phyloP scores from a whole-genome alignment of 2,797 vertebrate species.

The Thaleichthys pacificus region DNA sequence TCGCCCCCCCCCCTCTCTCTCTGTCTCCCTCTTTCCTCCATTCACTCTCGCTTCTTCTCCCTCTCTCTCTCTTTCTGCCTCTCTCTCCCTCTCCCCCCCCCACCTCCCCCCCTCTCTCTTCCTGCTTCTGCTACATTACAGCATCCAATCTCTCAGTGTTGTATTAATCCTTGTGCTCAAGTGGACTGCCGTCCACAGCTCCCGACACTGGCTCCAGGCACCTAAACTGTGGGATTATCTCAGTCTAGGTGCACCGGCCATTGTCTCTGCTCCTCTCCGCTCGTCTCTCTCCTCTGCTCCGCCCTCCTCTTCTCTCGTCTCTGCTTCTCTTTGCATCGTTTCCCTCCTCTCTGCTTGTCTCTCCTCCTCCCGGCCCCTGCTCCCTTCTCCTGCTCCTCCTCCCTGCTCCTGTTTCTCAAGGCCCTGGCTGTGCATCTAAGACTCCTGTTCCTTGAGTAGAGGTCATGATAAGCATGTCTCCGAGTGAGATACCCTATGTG shows the following conservation, averaged over 20 bases:
- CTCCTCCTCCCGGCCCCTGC: too few relatives aligned
- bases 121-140: background rate
- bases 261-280: slow-evolving; percentile 19
- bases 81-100: background rate
- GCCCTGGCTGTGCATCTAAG: too few relatives aligned
- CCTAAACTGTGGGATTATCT: slow-evolving; percentile 64
- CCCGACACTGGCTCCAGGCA: background rate
- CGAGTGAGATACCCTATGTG: too few relatives aligned
- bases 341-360: too few relatives aligned
- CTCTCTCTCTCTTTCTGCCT: background rate
- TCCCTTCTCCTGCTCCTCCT: too few relatives aligned
- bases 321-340: too few relatives aligned
- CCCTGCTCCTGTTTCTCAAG: too few relatives aligned
- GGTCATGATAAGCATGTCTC: too few relatives aligned
- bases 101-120: background rate
- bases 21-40: background rate
- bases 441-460: too few relatives aligned
- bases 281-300: too few relatives aligned
- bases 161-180: background rate
- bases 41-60: background rate
- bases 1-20: too few relatives aligned
- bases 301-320: too few relatives aligned
- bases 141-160: slow-evolving; percentile 6
- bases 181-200: background rate
- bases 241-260: slow-evolving; percentile 41